Evolutionary conservation across 1,140 invertebrate species (phyloP).

Genomic region (Drosophila kikkawai): DNA sequence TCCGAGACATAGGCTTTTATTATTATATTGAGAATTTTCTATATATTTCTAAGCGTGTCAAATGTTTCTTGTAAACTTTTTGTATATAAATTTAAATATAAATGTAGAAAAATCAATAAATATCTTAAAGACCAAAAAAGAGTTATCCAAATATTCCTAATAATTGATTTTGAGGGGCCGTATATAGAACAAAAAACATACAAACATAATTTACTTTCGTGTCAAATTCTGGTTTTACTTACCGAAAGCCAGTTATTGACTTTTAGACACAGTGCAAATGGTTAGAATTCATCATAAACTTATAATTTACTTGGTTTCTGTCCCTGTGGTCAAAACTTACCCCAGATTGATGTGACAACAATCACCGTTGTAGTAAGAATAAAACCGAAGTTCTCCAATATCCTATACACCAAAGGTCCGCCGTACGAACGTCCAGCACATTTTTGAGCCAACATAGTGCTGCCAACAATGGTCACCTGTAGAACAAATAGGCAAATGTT

Average conservation of each 20-base stretch:
- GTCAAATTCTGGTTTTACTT: too few relatives aligned
- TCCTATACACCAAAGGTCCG: constrained; percentile 54
- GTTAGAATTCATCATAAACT: neutral
- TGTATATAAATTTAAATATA: too few relatives aligned
- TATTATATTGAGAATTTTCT: too few relatives aligned
- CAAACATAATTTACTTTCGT: too few relatives aligned
- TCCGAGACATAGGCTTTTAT: too few relatives aligned
- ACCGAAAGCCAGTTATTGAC: neutral
- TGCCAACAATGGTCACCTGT: constrained; percentile 66
- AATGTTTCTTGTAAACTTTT: too few relatives aligned
- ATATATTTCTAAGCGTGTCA: too few relatives aligned
- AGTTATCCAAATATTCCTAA: too few relatives aligned
- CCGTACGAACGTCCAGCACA: constrained; percentile 38
- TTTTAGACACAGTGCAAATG: neutral
- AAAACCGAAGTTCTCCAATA: constrained; percentile 75
- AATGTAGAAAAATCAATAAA: too few relatives aligned
- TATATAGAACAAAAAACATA: too few relatives aligned
- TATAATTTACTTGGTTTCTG: neutral
- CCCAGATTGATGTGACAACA: constrained; percentile 60
- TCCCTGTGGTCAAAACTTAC: constrained; percentile 43
- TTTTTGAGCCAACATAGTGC: constrained; percentile 53
- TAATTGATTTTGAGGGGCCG: too few relatives aligned
- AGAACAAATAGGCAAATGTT: constrained; percentile 12
- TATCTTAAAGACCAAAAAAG: too few relatives aligned
- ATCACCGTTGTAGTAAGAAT: constrained; percentile 57